A percentile compares a stretch with the other conserved stretches of the same genome.
phyloP scores from a whole-genome alignment of 2,797 vertebrate genomes.

The Echeneis naucrates region DNA sequence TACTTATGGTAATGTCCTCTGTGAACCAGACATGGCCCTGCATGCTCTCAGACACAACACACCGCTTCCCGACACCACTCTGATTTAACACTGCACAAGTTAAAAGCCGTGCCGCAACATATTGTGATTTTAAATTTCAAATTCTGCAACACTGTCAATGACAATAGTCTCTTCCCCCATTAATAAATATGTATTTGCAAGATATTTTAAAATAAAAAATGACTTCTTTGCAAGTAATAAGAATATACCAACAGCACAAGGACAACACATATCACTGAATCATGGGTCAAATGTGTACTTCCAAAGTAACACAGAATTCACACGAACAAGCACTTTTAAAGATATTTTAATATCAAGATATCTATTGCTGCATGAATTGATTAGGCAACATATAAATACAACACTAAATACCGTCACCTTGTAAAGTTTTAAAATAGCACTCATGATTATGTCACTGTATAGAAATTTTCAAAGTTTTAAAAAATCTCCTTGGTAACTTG shows the following conservation, averaged over 20 bases:
- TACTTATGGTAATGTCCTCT: conserved; percentile 80
- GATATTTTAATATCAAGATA: not conserved
- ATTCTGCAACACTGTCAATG: conserved; percentile 44
- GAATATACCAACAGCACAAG: not conserved
- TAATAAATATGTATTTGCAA: conserved; percentile 12
- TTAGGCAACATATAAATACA: not conserved
- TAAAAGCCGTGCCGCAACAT: conserved; percentile 39
- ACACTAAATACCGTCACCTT: not conserved
- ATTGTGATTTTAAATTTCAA: conserved; percentile 66
- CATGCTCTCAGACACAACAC: conserved; percentile 52
- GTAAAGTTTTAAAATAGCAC: not conserved
- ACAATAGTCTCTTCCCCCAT: not conserved
- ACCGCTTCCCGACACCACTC: conserved; percentile 51
- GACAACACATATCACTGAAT: not conserved
- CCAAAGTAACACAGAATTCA: not conserved
- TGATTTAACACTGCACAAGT: conserved; percentile 67
- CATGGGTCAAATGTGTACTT: not conserved
- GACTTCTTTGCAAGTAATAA: not conserved
- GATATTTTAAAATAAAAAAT: conserved; percentile 3
- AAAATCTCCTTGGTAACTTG: too few species aligned
- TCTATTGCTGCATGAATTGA: not conserved
- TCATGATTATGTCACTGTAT: not conserved
- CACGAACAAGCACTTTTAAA: not conserved
- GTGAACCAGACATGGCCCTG: conserved; percentile 75
- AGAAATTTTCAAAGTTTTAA: too few species aligned